Base-by-base conservation (phyloP, 2,888 invertebrate genomes). In the Amphipoea oculea region DNA sequence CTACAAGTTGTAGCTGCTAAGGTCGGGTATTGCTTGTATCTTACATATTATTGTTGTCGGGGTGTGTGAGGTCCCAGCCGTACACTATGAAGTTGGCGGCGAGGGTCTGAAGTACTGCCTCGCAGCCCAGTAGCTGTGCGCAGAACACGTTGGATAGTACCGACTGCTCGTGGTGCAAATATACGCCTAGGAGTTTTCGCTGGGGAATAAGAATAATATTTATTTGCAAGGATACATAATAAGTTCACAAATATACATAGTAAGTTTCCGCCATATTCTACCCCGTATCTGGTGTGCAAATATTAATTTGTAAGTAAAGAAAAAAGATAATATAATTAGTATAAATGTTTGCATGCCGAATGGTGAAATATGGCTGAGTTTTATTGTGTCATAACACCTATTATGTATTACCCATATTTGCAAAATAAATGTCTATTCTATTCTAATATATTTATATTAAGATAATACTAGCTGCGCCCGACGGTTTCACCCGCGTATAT, bases 131-230 rank as follows among this genome's bases (percentile, higher is more conserved):
- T 82, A 99, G 97, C 94, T 99, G 99, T 78, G 99, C 99, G 96
- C 99, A 99, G 97, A 99, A 99, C 86, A 99, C 99, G 96, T 99
- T 99, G 62, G 99, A 98, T 89, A 99, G 97, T 79, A 99, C 99
- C 90, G 99, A 99, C 87, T 98, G 98, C 95, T 99, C 99, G 95
- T 99, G 99, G 95, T 99, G 99, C 51, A 99, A 97, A 97, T 99
- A 99, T 82, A 99, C 98, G 40, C 99, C 99, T 88, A 99, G 97
- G 80, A 99, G 97, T 96, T 99, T 99, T 88, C 99, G 98, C 99
- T 99, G 97, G 5, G 12, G 5, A 23, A 23, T 65, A 40, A 23
- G 12, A 23, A 40, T 40, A 40, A 23, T 5, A 40, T 40, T 11
- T 40, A 65, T 40, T 40, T 40, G 40, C 40, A 63, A 40, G 40